A percentile compares a stretch with the other conserved stretches of the same genome.
Evolutionary conservation across 1,140 invertebrate genomes (phyloP).

Genomic region (Arctopsyche grandis): DNA sequence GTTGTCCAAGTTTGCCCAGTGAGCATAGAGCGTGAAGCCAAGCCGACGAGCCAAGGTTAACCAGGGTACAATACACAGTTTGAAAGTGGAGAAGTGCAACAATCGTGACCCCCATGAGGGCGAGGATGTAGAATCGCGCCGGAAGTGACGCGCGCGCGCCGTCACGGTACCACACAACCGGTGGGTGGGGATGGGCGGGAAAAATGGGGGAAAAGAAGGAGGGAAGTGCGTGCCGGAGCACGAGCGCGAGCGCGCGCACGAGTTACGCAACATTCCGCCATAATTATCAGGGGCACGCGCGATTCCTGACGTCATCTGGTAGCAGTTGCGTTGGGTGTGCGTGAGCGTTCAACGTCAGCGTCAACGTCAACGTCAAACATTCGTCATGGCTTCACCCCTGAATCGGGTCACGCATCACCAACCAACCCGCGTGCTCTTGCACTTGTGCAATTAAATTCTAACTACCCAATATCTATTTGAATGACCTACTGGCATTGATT

Average conservation of each 20-base stretch:
- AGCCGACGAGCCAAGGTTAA: not conserved
- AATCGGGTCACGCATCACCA: too few species aligned
- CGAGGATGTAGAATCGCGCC: not conserved
- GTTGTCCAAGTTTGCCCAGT: too few species aligned
- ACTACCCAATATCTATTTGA: too few species aligned
- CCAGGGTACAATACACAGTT: not conserved
- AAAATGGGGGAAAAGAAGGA: not conserved
- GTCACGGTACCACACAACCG: not conserved
- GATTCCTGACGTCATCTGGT: not conserved
- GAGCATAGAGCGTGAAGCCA: too few species aligned
- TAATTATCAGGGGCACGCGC: not conserved
- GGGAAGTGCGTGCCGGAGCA: not conserved
- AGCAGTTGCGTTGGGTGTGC: not conserved
- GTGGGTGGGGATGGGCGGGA: not conserved
- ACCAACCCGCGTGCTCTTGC: too few species aligned
- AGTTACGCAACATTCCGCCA: not conserved
- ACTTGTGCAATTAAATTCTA: too few species aligned
- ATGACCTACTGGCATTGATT: too few species aligned
- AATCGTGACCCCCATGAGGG: not conserved
- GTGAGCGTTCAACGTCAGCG: too few species aligned
- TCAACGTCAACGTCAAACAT: too few species aligned
- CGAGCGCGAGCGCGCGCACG: not conserved
- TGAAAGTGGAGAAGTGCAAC: conserved; percentile 1
- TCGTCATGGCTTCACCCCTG: too few species aligned
- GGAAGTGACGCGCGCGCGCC: conserved; percentile 8